phyloP scores from a whole-genome alignment of 2,113 vertebrate genomes.

The Thamnophis sirtalis region DNA sequence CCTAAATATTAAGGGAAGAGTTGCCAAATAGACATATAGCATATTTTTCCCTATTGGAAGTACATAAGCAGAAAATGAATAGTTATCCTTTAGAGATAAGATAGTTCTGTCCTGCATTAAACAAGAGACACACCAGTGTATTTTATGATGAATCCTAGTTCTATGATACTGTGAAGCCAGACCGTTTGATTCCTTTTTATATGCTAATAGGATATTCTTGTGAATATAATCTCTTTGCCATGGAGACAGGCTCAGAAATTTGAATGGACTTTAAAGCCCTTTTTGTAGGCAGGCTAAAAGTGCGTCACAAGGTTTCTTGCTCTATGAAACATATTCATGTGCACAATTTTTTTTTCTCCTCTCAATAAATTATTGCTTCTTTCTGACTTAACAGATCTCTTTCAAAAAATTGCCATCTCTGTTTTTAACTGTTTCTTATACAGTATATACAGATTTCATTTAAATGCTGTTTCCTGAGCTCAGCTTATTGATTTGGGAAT shows the following conservation, averaged over 20 bases:
- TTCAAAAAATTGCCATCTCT: background rate
- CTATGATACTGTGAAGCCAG: background rate
- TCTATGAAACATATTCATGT: background rate
- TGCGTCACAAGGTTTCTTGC: background rate
- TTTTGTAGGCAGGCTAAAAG: background rate
- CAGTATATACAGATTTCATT: background rate
- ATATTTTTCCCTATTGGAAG: background rate
- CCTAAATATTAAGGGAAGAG: background rate
- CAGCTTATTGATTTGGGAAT: background rate
- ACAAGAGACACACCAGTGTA: background rate
- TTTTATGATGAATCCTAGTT: background rate
- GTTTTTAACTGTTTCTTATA: background rate
- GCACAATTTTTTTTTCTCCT: rapidly evolving
- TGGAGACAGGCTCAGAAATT: background rate
- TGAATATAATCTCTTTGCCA: background rate
- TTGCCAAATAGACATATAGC: background rate
- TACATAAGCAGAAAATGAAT: background rate
- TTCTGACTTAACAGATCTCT: background rate
- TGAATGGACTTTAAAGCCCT: background rate
- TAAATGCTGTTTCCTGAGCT: background rate
- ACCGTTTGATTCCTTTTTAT: background rate
- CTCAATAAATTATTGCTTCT: background rate
- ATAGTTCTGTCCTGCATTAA: background rate
- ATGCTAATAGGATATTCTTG: background rate
- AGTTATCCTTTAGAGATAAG: background rate